Evolutionary conservation across 30 jellyfish, hydroid and myxozoan species (phyloP).

Genomic region (Pseudorhiza aurosa): DNA sequence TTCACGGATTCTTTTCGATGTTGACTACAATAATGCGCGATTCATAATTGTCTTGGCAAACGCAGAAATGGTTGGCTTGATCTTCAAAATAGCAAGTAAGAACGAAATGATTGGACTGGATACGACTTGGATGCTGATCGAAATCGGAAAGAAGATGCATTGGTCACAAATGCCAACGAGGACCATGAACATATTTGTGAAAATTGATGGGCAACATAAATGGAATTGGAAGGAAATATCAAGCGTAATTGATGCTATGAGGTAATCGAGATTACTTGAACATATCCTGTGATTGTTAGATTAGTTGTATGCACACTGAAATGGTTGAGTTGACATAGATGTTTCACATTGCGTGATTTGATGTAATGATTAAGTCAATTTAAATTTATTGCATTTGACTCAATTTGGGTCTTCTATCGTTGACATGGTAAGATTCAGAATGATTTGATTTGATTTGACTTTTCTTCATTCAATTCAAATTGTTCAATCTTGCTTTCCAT

Average conservation of each 20-base stretch:
- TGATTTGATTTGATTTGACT: too few species aligned
- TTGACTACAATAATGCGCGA: neutral
- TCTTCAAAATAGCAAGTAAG: neutral
- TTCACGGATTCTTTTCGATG: neutral
- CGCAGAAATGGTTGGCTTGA: neutral
- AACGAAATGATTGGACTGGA: neutral
- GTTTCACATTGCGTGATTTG: too few species aligned
- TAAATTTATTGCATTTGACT: too few species aligned
- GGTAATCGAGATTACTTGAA: too few species aligned
- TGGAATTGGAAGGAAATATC: neutral
- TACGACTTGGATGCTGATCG: neutral
- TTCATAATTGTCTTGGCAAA: neutral
- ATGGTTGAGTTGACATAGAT: too few species aligned
- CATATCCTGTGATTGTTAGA: too few species aligned
- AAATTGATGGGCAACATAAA: neutral
- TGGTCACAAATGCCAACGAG: neutral
- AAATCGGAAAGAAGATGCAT: neutral
- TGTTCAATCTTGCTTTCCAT: too few species aligned
- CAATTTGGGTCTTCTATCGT: too few species aligned
- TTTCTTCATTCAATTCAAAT: too few species aligned
- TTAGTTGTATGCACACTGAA: too few species aligned
- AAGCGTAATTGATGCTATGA: neutral
- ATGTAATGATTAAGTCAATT: too few species aligned
- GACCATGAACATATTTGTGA: neutral
- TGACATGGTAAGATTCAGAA: too few species aligned